Evolutionary conservation across 2,113 vertebrate species (phyloP).

Genomic region (Nyctereutes procyonoides): DNA sequence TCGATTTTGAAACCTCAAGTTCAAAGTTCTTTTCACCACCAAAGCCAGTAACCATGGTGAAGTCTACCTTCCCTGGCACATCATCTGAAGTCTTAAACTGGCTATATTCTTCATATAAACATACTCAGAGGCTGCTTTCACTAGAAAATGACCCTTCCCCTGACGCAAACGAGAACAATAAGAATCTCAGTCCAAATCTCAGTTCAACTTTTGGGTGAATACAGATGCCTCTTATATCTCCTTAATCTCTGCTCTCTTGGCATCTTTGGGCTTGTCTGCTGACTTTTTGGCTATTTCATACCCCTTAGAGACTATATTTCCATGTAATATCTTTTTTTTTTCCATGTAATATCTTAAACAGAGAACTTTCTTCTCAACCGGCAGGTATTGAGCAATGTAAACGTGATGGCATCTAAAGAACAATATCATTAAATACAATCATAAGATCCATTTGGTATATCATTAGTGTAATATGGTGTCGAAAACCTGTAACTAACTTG

Average conservation of each 20-base stretch:
- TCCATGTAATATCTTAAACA: conserved; percentile 1
- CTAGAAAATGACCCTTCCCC: background rate
- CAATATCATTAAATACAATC: background rate
- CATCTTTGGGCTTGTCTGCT: background rate
- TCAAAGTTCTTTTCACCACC: background rate
- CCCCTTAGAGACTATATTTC: conserved; percentile 2
- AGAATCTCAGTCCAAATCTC: background rate
- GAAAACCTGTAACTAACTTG: conserved; percentile 89
- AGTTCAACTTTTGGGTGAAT: background rate
- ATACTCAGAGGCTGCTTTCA: background rate
- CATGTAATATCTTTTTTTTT: background rate
- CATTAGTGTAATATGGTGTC: background rate
- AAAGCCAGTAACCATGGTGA: background rate
- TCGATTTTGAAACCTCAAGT: background rate
- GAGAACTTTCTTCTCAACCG: conserved; percentile 22
- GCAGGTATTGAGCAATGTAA: background rate
- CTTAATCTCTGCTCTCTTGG: background rate
- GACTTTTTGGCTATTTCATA: background rate
- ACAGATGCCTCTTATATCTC: background rate
- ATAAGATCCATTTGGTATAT: background rate
- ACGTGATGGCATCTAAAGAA: background rate
- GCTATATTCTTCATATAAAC: background rate
- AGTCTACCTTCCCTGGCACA: background rate
- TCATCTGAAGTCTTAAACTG: background rate
- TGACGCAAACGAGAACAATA: background rate